Base-by-base conservation (phyloP, 2,113 vertebrate genomes). In the Tilapia sparmanii region DNA sequence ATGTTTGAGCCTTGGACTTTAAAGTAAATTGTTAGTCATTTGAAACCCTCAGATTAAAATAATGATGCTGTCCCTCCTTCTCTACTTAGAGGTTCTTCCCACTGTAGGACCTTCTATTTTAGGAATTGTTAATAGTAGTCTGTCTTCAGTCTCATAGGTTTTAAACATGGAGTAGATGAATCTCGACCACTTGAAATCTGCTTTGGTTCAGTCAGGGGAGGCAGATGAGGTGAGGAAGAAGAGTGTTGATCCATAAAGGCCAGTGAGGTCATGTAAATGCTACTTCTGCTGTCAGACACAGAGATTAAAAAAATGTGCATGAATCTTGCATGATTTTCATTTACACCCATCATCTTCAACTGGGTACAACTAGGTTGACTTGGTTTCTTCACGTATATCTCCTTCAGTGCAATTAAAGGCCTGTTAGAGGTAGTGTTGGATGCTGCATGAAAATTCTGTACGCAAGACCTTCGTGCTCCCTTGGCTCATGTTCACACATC, bases 361-460 rank as follows among this genome's bases (percentile, higher is more conserved):
- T 59, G 55, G 55, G 13, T 59, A 59, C 13, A 59, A 5, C 26
- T 29, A 13, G 55, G 15, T 31, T 59, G 26, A 59, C 55, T 59
- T 31, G 26, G 55, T 59, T 59, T 31, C 55, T 59, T 59, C 26
- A 31, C 1, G 1, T 59, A 0, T 16, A 0, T 16, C 3, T 0
- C 55, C 55, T 59, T 59, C 55, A 59, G 15, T 59, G 55, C 15
- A 31, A 59, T 31, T 59, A 29, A 29, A 59, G 26, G 8, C 55
- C 55, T 59, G 55, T 59, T 59, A 59, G 26, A 31, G 55, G 55
- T 59, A 59, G 0, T 6, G 15, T 31, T 59, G 13, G 55, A 10
- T 59, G 55, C 26, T 59, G 26, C 55, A 59, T 59, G 22, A 55
- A 22, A 55, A 55, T 57, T 26, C 54, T 57, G 22, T 57, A 26